Evolutionary conservation across 2,797 vertebrate genomes (phyloP).

Genomic region (Catharus ustulatus): DNA sequence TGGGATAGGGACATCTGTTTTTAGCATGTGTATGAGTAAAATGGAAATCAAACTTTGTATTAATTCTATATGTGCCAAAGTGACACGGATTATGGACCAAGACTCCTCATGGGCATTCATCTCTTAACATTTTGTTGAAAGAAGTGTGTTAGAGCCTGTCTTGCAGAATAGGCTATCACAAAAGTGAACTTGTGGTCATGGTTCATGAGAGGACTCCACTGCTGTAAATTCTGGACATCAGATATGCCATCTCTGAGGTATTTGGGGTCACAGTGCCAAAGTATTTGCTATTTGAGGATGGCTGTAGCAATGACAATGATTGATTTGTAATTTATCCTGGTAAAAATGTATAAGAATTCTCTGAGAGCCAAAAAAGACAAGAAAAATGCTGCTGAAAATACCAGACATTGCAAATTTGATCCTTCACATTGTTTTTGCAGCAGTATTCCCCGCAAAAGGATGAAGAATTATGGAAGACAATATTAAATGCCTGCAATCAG

Average conservation of each 20-base stretch:
- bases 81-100: not conserved
- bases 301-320: not conserved
- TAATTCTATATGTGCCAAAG: not conserved
- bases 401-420: not conserved
- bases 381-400: not conserved
- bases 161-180: not conserved
- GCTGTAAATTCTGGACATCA: not conserved
- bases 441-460: not conserved
- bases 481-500: not conserved
- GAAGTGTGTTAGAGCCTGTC: not conserved
- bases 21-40: not conserved
- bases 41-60: not conserved
- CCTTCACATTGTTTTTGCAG: not conserved
- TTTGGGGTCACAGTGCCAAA: not conserved
- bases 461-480: not conserved
- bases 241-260: not conserved
- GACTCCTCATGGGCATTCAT: not conserved
- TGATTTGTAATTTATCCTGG: not conserved
- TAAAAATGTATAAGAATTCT: not conserved
- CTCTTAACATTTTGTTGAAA: not conserved
- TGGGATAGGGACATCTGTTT: not conserved
- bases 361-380: not conserved
- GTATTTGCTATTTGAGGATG: not conserved
- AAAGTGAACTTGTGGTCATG: not conserved
- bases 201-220: not conserved